These are phyloP conservation scores for Lycaon pictus DNA, from an alignment of 2,113 vertebrate species.

Conservation along the genomic window DNA sequence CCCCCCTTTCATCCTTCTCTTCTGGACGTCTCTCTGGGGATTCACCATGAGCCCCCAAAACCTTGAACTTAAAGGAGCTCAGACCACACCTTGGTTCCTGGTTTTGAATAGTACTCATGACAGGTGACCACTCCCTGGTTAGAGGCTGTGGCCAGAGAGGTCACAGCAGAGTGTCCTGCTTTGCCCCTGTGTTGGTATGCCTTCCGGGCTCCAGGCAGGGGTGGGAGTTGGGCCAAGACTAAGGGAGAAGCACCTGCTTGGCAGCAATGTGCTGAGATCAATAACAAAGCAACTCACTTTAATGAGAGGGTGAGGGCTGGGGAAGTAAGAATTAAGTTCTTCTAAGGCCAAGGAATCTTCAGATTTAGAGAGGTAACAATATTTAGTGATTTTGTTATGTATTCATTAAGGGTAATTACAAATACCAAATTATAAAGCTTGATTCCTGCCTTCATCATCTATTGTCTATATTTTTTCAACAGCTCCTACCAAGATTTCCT, in stretches of 20 bases:
- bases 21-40: neutral
- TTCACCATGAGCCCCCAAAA: neutral
- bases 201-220: neutral
- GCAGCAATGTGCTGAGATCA: neutral
- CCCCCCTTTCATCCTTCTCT: constrained; percentile 27
- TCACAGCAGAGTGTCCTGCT: neutral
- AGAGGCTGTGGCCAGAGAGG: constrained; percentile 14
- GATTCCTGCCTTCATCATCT: neutral
- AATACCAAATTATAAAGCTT: constrained; percentile 26
- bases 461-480: neutral
- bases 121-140: neutral
- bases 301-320: neutral
- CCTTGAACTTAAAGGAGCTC: constrained; percentile 40
- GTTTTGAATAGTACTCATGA: constrained; percentile 59
- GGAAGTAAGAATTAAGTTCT: neutral
- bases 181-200: neutral
- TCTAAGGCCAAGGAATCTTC: neutral
- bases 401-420: neutral
- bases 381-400: constrained; percentile 51
- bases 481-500: neutral
- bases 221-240: neutral
- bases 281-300: constrained; percentile 38
- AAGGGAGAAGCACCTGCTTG: neutral
- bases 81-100: constrained; percentile 33
- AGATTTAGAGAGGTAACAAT: constrained; percentile 16